Conservation (phyloP, 2,888 invertebrate genomes). For the Acanthopleura granulata region DNA sequence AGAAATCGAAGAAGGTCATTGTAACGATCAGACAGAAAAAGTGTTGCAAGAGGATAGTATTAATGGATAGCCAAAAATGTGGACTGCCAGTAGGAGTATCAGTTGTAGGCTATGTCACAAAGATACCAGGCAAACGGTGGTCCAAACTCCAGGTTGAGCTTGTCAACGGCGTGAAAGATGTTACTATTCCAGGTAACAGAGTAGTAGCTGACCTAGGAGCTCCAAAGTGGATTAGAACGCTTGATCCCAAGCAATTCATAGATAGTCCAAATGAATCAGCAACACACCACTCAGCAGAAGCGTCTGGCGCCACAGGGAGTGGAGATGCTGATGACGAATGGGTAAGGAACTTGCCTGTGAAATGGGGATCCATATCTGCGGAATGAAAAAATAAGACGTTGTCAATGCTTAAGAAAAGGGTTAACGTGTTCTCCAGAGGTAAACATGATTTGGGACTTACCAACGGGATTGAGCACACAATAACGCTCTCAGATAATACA, state of each 20-base stretch:
- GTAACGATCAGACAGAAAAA: neutral
- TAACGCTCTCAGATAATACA: neutral
- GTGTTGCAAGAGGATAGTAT: neutral
- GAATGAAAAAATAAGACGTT: slow-evolving; percentile 2
- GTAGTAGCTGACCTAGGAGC: neutral
- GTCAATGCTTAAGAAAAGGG: neutral
- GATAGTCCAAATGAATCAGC: neutral
- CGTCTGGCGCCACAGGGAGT: too few relatives aligned
- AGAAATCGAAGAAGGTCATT: neutral
- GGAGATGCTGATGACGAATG: neutral
- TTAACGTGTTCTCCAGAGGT: slow-evolving; percentile 10
- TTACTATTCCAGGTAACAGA: slow-evolving; percentile 6
- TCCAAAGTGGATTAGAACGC: slow-evolving; percentile 3
- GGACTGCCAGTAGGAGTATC: neutral
- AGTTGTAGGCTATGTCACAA: neutral
- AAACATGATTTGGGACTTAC: slow-evolving; percentile 9
- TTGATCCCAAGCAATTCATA: neutral
- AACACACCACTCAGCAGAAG: too few relatives aligned
- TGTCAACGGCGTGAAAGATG: neutral
- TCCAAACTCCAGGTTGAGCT: slow-evolving; percentile 4
- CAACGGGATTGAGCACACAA: slow-evolving; percentile 4
- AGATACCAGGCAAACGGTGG: slow-evolving; percentile 8
- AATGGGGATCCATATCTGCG: neutral
- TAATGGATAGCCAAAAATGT: neutral
- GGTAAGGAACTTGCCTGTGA: slow-evolving; percentile 5